Evolutionary conservation across 2,113 vertebrate genomes (phyloP), one percentile per base, ranked within the genome.

Genomic region (Redunca redunca): DNA sequence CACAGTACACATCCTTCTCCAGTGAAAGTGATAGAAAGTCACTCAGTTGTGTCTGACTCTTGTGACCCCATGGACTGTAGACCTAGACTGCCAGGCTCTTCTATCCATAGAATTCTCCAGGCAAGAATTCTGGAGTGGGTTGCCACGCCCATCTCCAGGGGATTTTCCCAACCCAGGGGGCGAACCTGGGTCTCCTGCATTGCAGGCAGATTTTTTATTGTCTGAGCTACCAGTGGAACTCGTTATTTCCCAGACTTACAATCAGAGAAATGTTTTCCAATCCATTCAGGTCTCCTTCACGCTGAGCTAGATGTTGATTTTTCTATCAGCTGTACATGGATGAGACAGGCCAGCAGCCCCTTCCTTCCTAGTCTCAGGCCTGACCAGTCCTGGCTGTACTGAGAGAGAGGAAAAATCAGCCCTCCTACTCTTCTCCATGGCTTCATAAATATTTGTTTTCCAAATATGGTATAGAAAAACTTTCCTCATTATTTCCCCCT

Each of bases 391-490:
- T 83, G 26, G 17, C 77, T 9, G 16, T 55, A 7, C 21, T 53
- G 7, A 60, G 9, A 74, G 21, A 60, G 13, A 83, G 23, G 23
- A 89, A 62, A 40, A 30, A 57, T 25, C 21, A 6, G 19, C 13
- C 16, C 13, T 50, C 58, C 77, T 55, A 58, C 26, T 21, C 40
- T 52, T 62, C 57, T 46, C 57, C 55, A 15, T 16, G 5, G 40
- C 9, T 26, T 93, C 43, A 55, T 52, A 94, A 90, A 96, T 91
- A 28, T 57, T 30, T 94, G 48, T 89, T 95, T 97, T 95, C 82
- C 33, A 94, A 87, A 74, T 57, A 62, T 13, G 28, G 25, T 36
- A 43, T 43, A 81, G 28, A 91, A 96, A 62, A 55, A 28, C 23
- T 25, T 92, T 83, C 0, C 5, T 92, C n/a, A 14, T 91, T 67